Evolutionary conservation across 2,797 vertebrate genomes (phyloP).

Genomic region (Smutsia gigantea): DNA sequence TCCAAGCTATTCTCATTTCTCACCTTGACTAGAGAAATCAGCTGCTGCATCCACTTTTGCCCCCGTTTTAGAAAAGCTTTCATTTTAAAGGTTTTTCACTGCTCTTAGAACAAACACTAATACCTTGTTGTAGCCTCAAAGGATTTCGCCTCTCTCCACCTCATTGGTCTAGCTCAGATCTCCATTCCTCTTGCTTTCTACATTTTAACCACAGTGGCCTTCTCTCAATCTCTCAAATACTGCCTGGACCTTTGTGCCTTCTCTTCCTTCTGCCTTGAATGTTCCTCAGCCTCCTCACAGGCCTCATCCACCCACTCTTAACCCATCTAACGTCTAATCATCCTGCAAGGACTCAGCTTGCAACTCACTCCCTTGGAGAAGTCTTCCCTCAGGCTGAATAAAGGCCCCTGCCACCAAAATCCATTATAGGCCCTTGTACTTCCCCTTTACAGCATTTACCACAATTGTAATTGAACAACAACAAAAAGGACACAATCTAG

Average conservation of each 20-base stretch:
- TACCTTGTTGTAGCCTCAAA: neutral
- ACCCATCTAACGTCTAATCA: slow-evolving; percentile 12
- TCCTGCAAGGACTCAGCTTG: neutral
- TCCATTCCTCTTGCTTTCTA: neutral
- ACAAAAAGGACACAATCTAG: neutral
- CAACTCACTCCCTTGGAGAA: neutral
- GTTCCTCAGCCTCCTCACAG: neutral
- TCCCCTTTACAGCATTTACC: neutral
- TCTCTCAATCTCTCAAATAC: neutral
- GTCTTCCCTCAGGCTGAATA: neutral
- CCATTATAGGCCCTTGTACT: neutral
- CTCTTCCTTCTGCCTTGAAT: neutral
- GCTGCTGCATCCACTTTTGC: neutral
- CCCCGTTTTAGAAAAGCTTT: neutral
- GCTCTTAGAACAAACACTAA: neutral
- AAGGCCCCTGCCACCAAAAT: neutral
- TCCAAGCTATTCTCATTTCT: neutral
- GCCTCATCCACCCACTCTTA: neutral
- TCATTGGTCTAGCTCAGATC: neutral
- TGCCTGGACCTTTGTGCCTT: neutral
- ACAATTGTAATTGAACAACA: neutral
- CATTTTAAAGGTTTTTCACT: neutral
- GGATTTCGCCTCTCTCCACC: neutral
- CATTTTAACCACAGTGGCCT: neutral
- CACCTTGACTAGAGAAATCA: neutral